Evolutionary conservation across 1,140 invertebrate genomes (phyloP), one percentile per base, ranked within the genome.

Genomic region (Phthorimaea operculella): DNA sequence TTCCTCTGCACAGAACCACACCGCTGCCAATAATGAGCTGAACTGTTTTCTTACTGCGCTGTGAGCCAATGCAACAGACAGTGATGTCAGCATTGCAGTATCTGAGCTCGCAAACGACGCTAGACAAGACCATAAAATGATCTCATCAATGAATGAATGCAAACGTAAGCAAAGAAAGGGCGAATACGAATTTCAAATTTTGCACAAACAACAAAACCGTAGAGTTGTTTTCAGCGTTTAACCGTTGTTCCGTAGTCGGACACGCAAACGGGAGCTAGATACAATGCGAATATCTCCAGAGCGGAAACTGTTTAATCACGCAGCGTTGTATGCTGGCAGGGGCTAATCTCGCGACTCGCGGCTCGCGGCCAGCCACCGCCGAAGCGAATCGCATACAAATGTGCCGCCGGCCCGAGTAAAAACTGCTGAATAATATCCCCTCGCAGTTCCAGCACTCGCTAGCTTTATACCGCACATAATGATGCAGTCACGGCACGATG

Each of bases 311-410:
- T 75, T 78, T 81, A 79, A 79, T 81, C 71, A 79, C 70, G 69
- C 71, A 62, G 58, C 60, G 61, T 67, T 21, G 59, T 69, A 63
- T 56, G 57, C 34, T 49, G 61, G 59, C 58, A 70, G 65, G 68
- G 65, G 68, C 76, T 77, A 75, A 79, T 79, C 72, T 76, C 69
- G 72, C 71, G 62, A 70, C 56, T 68, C 68, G 63, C 64, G 21
- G 21, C 21, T 28, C 21, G 72, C 71, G 62, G 72, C 56, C 69
- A 69, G 63, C 64, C 66, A 63, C 59, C 70, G 66, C 70, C 68
- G 65, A 65, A 76, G 72, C 74, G 74, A 68, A 79, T 75, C 68
- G 72, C 74, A 83, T 80, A 83, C 74, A 79, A 80, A 79, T 75
- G 72, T 72, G 62, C 69, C 67, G 71, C 56, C 67, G 58, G 58